Conservation (phyloP, 2,888 invertebrate genomes). For the Acrocyrtus sp. region DNA sequence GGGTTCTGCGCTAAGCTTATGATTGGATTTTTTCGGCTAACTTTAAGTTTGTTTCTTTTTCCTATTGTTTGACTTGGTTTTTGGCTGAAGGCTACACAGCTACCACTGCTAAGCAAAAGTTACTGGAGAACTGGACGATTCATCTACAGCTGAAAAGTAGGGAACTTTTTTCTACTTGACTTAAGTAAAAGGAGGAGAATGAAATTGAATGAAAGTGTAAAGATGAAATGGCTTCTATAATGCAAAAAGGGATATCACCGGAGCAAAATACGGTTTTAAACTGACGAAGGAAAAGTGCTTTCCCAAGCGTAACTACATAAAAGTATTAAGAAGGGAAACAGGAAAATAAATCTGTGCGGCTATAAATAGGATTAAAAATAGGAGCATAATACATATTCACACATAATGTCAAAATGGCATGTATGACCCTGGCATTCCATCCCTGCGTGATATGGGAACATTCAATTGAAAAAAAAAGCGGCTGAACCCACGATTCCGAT, state of each 20-base stretch:
- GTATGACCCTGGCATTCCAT: constrained; percentile 3
- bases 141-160: too few relatives aligned
- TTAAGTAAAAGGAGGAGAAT: too few relatives aligned
- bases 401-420: not conserved
- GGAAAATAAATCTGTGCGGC: not conserved
- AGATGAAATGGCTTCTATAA: too few relatives aligned
- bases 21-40: constrained; percentile 25
- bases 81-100: constrained; percentile 3
- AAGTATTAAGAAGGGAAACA: not conserved
- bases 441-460: too few relatives aligned
- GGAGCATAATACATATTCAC: not conserved
- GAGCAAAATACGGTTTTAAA: too few relatives aligned
- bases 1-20: constrained; percentile 22
- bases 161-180: too few relatives aligned
- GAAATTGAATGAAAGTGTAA: too few relatives aligned
- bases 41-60: not conserved
- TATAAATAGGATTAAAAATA: not conserved
- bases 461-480: not conserved
- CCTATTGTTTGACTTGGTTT: not conserved
- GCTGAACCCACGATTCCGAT: not conserved
- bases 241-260: too few relatives aligned
- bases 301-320: too few relatives aligned
- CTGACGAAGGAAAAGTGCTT: too few relatives aligned
- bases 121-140: too few relatives aligned
- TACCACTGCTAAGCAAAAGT: too few relatives aligned